Evolutionary conservation across 2,113 vertebrate genomes (phyloP).

Genomic region (Petrocephalus zakoni): DNA sequence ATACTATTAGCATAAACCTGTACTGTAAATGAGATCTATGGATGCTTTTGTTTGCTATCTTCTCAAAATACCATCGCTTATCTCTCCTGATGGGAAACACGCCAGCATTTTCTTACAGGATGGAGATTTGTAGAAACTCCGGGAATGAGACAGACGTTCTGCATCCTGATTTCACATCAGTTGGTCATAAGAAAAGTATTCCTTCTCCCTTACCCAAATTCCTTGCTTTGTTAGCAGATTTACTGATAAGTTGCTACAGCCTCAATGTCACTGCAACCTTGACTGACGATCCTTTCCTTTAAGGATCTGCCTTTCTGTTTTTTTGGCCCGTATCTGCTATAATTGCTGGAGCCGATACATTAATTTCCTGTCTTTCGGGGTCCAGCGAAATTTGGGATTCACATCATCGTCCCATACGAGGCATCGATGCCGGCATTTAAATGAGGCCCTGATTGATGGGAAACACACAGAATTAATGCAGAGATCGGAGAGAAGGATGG

Average conservation of each 20-base stretch:
- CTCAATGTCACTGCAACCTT: not conserved
- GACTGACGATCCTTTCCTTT: not conserved
- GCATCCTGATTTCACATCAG: not conserved
- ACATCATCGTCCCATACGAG: not conserved
- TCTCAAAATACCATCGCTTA: not conserved
- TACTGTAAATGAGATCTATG: not conserved
- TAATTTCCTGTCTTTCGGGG: conserved; percentile 7
- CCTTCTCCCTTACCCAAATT: not conserved
- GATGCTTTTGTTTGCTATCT: not conserved
- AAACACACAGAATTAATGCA: not conserved
- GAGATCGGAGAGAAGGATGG: not conserved
- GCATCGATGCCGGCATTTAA: conserved; percentile 3
- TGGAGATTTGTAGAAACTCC: not conserved
- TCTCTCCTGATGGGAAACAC: not conserved
- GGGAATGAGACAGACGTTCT: not conserved
- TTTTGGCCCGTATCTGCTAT: not conserved
- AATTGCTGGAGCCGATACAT: not conserved
- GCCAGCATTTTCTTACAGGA: not conserved
- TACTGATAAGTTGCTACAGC: not conserved
- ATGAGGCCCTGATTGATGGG: conserved; percentile 5
- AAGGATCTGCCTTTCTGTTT: not conserved
- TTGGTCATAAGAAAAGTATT: not conserved
- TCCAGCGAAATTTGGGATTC: conserved; percentile 1
- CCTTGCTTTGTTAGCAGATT: not conserved
- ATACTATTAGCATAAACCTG: not conserved